Base-by-base conservation (phyloP, 2,888 invertebrate species). In the Electrophaes corylata region DNA sequence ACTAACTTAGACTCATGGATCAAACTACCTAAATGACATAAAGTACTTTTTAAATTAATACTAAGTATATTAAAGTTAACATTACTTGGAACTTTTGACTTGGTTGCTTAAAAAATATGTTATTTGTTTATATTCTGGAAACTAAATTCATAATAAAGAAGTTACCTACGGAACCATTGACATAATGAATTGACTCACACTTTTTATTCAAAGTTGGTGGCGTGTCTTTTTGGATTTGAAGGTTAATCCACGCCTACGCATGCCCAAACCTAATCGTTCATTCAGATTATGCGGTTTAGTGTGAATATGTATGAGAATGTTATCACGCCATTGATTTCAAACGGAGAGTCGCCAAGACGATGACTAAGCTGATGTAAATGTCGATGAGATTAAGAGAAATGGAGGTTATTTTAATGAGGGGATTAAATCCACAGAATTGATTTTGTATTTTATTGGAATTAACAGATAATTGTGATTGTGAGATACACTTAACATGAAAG, bases 311-410 rank as follows among this genome's bases (percentile, higher is more conserved):
- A 84, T 85, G 83, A 86, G 83, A 70, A 74, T 73, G 75, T 83
- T 87, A 88, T 85, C 86, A 78, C 76, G 66, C 76, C 84, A 84
- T 88, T 87, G 84, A 78, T 79, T 81, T 73, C 76, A 75, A 87
- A 86, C 84, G 75, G 35, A 49, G 78, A 73, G 76, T 75, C 76
- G 73, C 41, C 41, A 20, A 50, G 45, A 51, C 53, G 46, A 57
- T 56, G 55, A 56, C 57, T 58, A 54, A 62, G 61, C 50, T 39
- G 47, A 44, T 53, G 44, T 48, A 37, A 58, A 58, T 53, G 57
- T 48, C 46, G 23, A 44, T 14, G 33, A 40, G 47, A 48, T 44
- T 44, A 31, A 31, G 37, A 33, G 40, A 23, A 53, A 53, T 20
- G 4, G 11, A 33, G 26, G 26, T 49, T 44, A 49, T 49, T 49